Percentiles rank a stretch among this genome's conserved stretches.
phyloP scores from a whole-genome alignment of 2,888 invertebrate genomes.

The Meteorus cinctellus region DNA sequence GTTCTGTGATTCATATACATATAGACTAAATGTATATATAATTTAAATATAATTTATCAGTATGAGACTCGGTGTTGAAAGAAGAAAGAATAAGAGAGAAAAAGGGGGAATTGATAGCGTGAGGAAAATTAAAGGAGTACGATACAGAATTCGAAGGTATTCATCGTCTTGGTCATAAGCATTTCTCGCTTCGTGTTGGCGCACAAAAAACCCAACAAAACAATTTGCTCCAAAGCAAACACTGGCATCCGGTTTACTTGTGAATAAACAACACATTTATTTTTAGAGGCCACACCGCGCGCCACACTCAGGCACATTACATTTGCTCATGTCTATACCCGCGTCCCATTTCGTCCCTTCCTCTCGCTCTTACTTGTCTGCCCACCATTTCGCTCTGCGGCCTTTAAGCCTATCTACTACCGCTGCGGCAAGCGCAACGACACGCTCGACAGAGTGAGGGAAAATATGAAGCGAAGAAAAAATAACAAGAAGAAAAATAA shows the following conservation, averaged over 20 bases:
- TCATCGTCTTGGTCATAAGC: slow-evolving; percentile 19
- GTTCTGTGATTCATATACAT: background rate
- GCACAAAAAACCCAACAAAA: slow-evolving; percentile 70
- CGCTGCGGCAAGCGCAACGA: slow-evolving; percentile 41
- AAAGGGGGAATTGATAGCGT: slow-evolving; percentile 29
- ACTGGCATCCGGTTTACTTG: slow-evolving; percentile 74
- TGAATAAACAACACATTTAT: slow-evolving; percentile 74
- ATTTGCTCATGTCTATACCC: slow-evolving; percentile 41
- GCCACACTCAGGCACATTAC: slow-evolving; percentile 54
- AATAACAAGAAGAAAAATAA: slow-evolving; percentile 1
- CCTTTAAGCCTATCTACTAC: slow-evolving; percentile 47
- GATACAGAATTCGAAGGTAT: background rate
- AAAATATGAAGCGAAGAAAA: slow-evolving; percentile 38
- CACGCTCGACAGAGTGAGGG: slow-evolving; percentile 36
- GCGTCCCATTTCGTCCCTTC: slow-evolving; percentile 36
- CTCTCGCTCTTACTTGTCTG: slow-evolving; percentile 24
- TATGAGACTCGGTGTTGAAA: background rate
- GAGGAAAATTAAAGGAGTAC: background rate
- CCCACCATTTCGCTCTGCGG: slow-evolving; percentile 18
- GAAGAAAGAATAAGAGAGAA: background rate
- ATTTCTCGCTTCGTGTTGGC: slow-evolving; percentile 54
- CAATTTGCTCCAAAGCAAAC: slow-evolving; percentile 74
- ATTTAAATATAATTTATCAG: background rate
- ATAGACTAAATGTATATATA: background rate
- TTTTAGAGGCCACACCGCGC: slow-evolving; percentile 69